Base-by-base conservation (phyloP, 2,797 vertebrate genomes). In the Numenius phaeopus region DNA sequence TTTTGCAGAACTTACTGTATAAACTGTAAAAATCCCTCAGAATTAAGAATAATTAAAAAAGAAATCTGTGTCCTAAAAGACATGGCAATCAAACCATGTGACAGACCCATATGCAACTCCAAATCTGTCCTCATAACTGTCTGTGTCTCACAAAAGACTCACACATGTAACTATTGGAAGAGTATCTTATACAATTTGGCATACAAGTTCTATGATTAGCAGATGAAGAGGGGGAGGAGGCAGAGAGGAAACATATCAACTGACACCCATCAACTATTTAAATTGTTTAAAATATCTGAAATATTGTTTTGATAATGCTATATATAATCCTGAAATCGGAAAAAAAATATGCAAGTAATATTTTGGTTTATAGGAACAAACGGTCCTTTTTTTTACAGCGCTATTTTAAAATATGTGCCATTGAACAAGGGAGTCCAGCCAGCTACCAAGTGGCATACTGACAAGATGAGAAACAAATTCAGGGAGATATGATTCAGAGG, bases 51-150 rank as follows among this genome's bases (percentile, higher is more conserved):
- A 96, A 97, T 97, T 98, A 93, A 95, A 97, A 96, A 98, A 97
- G 94, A 98, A 98, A 97, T 98, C 96, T 97, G 97, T 97, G 97
- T 98, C 96, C 96, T 98, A 96, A 96, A 98, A 98, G 98, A 98
- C 97, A 97, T 97, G 97, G 98, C 98, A 98, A 97, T 98, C 98
- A 98, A 98, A 97, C 94, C 98, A 98, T 98, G 98, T 98, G 98
- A 98, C 98, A 98, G 97, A 98, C 98, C 98, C 98, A 98, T 98
- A 98, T 98, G 98, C 96, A 98, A 98, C 98, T 98, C 97, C 98
- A 98, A 98, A 98, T 98, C 98, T 98, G 98, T 98, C 98, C 98
- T 98, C 95, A 42, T 98, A 98, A 98, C 97, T 98, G 98, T 98
- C 98, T 98, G 96, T 94, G 96, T 97, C 98, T 98, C 98, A 98